These are phyloP conservation scores for Aurelia coerulea DNA, from an alignment of 30 jellyfish, hydroid and myxozoan species.

Conservation along the genomic window DNA sequence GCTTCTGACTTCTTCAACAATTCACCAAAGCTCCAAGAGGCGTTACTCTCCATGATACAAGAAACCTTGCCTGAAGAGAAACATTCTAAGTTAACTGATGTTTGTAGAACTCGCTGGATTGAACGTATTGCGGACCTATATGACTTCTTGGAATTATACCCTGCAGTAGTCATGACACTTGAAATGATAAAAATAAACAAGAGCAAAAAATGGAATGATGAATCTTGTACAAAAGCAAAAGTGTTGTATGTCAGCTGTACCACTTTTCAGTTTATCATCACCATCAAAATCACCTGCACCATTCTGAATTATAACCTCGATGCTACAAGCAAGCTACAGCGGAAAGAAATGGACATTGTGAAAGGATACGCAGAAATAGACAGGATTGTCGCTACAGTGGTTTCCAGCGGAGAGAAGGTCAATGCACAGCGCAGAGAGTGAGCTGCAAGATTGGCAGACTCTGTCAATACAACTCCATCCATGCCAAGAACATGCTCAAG, in stretches of 20 bases:
- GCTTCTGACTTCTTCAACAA: too few species aligned
- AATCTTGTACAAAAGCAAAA: neutral
- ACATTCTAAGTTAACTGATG: neutral
- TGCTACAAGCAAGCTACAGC: neutral
- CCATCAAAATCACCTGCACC: neutral
- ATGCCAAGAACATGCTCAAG: slow-evolving; percentile 17
- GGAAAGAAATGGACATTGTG: neutral
- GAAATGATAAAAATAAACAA: neutral
- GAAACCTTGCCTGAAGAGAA: neutral
- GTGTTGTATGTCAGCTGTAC: neutral
- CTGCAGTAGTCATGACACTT: neutral
- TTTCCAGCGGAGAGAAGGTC: neutral
- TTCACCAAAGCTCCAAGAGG: too few species aligned
- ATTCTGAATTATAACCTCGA: neutral
- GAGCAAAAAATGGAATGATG: neutral
- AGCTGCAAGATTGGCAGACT: slow-evolving; percentile 3
- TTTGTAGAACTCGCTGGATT: slow-evolving; percentile 12
- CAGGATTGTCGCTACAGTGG: neutral
- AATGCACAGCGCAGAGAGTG: neutral
- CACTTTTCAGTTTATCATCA: neutral
- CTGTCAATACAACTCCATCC: neutral
- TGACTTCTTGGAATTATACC: neutral
- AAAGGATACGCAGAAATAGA: slow-evolving; percentile 2
- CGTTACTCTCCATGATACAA: too few species aligned
- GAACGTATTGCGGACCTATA: neutral